These are phyloP conservation scores for Torymus tubicola DNA, from an alignment of 2,888 invertebrate species.

Conservation along the genomic window DNA sequence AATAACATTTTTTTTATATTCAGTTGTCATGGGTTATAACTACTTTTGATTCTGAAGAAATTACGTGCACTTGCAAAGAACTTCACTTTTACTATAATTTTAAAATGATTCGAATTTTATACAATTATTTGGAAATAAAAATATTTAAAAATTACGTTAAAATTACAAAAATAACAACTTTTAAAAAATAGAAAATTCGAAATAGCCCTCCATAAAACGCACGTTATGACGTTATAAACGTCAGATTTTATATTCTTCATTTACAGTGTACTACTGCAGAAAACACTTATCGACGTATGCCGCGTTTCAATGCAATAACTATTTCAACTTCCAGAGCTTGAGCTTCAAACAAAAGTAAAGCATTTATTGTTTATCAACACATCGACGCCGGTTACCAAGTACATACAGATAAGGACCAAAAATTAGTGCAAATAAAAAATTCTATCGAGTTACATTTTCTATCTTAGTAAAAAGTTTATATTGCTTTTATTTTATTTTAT, in stretches of 20 bases:
- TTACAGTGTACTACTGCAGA: slow-evolving; percentile 42
- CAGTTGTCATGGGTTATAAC: too few species aligned
- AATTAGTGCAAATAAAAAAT: slow-evolving; percentile 54
- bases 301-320: slow-evolving; percentile 33
- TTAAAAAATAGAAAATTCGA: slow-evolving; percentile 7
- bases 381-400: neutral
- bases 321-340: slow-evolving; percentile 17
- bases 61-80: too few species aligned
- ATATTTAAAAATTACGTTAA: too few species aligned
- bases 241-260: slow-evolving; percentile 23
- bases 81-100: too few species aligned
- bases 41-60: too few species aligned
- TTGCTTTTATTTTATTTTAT: neutral
- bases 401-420: slow-evolving; percentile 8
- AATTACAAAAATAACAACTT: neutral
- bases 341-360: slow-evolving; percentile 17
- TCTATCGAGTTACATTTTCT: neutral
- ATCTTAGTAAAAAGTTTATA: neutral
- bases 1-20: too few species aligned
- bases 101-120: too few species aligned
- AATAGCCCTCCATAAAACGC: slow-evolving; percentile 35
- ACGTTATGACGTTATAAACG: slow-evolving; percentile 24
- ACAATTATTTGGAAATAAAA: too few species aligned
- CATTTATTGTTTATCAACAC: slow-evolving; percentile 9
- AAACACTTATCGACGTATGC: slow-evolving; percentile 45